phyloP scores from a whole-genome alignment of 2,888 invertebrate genomes.

The Pharmacophagus antenor region DNA sequence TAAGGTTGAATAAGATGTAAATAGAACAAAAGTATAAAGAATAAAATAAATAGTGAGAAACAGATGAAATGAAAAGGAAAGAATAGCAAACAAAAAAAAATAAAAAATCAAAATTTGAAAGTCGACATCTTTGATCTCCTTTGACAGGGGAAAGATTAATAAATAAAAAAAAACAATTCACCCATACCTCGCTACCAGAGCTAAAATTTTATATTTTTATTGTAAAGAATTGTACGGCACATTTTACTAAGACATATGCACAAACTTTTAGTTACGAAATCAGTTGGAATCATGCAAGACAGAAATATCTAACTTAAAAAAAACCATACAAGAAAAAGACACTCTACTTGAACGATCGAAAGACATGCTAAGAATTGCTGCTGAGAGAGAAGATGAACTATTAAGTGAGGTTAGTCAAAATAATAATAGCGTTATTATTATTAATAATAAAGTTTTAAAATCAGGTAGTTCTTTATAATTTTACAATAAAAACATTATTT shows the following conservation, averaged over 20 bases:
- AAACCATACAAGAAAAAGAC: slow-evolving; percentile 80
- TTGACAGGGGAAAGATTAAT: no score
- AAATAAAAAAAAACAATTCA: no score
- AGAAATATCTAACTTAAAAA: slow-evolving; percentile 75
- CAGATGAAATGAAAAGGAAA: no score
- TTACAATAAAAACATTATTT: not conserved
- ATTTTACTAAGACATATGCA: not conserved
- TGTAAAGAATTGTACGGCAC: no score
- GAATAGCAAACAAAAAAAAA: no score
- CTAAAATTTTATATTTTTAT: no score
- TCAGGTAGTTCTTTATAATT: not conserved
- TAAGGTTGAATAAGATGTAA: no score
- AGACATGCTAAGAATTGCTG: slow-evolving; percentile 81
- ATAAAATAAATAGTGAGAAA: no score
- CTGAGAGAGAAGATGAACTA: slow-evolving; percentile 81
- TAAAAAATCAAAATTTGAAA: no score
- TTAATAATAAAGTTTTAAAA: not conserved
- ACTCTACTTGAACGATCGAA: slow-evolving; percentile 81
- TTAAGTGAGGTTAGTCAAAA: slow-evolving; percentile 71
- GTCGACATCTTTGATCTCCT: no score
- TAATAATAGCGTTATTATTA: not conserved
- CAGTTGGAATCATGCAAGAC: slow-evolving; percentile 61
- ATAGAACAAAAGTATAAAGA: no score
- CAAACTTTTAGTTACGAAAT: slow-evolving; percentile 47
- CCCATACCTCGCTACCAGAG: no score